Evolutionary conservation across 2,113 vertebrate genomes (phyloP).

Genomic region (Jacana jacana): DNA sequence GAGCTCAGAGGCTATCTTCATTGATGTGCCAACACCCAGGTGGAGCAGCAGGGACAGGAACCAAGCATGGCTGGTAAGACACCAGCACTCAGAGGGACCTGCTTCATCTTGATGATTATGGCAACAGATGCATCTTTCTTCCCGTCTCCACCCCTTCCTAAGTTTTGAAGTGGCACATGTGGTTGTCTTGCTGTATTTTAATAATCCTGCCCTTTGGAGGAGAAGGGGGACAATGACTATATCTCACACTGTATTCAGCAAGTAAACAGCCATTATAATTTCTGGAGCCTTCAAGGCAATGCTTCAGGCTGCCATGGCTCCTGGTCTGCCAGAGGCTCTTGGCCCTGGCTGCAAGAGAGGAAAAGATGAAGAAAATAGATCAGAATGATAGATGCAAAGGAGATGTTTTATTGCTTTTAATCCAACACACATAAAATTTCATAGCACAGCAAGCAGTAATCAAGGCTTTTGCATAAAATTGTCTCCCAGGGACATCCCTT

Average conservation of each 20-base stretch:
- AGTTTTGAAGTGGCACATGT: neutral
- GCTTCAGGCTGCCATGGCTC: neutral
- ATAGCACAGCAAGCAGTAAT: neutral
- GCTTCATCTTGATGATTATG: neutral
- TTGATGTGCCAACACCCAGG: neutral
- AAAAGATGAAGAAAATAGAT: neutral
- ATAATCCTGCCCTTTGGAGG: neutral
- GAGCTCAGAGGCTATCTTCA: neutral
- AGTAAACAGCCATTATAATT: neutral
- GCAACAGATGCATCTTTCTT: neutral
- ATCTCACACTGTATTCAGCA: neutral
- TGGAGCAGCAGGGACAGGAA: neutral
- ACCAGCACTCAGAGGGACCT: neutral
- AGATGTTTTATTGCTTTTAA: neutral
- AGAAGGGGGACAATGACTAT: fast-evolving
- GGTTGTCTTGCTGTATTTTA: neutral
- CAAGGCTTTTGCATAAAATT: neutral
- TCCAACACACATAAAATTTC: neutral
- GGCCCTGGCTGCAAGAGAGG: neutral
- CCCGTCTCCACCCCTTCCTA: neutral
- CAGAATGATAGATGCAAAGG: neutral
- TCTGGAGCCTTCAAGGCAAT: neutral
- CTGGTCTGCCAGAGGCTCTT: neutral
- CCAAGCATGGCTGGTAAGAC: neutral
- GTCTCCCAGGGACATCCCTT: neutral